Base-by-base conservation (phyloP, 2,797 vertebrate species). In the Danio jaintianensis region DNA sequence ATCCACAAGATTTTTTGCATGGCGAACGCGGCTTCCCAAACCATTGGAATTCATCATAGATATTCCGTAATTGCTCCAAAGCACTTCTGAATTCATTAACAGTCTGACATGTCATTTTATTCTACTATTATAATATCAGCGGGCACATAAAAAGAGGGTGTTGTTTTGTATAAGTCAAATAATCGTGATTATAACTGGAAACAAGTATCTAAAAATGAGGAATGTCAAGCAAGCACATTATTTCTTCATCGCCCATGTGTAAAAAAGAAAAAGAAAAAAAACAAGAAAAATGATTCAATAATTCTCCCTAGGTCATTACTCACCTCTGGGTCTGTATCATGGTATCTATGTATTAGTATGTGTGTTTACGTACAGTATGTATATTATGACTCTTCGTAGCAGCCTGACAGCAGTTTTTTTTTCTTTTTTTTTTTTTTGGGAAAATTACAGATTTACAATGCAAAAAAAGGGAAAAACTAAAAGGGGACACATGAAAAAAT, bases 121-220 rank as follows among this genome's bases (percentile, higher is more conserved):
- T 66, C 22, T 63, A 64, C 6, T 66, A 53, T 70, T 47, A 43
- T 68, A n/a, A 43, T 68, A n/a, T 52, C 40, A 56, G 13, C 36
- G 45, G 48, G 74, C 71, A 58, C 59, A 66, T 56, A 75, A 85
- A 85, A 85, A 89, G 85, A 87, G 61, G 68, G 80, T 85, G 43
- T 84, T 56, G 79, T 67, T 88, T 75, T 89, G 48, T 82, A 40
- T 61, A 68, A 58, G 50, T 68, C 62, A 77, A 88, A 89, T 91
- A 87, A 89, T 88, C 90, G 94, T 92, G 90, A 69, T 56, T 80
- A 64, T 79, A 87, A 86, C 83, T 87, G 84, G 84, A 84, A 86
- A 79, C 52, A 72, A 45, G 53, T 45, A 72, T 22, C n/a, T 61
- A 16, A 77, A 83, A 68, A 47, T 69, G 79, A 77, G 71, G 40